Evolutionary conservation across 1,140 invertebrate genomes (phyloP), one percentile per base, ranked within the genome.

Genomic region (Fopius arisanus): DNA sequence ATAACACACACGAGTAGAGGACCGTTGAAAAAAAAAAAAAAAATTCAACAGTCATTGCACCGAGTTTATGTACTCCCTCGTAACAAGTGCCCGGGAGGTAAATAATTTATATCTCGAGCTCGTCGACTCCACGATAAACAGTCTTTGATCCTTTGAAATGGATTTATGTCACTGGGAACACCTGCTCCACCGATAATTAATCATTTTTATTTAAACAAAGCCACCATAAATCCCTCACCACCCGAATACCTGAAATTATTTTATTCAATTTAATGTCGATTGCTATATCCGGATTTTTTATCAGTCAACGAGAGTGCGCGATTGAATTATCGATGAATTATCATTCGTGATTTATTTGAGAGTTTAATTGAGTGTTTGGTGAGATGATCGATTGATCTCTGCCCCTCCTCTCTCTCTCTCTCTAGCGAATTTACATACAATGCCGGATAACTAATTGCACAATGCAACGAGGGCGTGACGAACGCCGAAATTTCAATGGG

Each of bases 371-470:
- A 59, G 23, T 59, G 54, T 59, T 26, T 48, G 43, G 4, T 6
- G 33, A 12, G 43, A 21, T 69, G 66, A 68, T 76, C 70, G 29
- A 70, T 72, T 65, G 70, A 63, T 75, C 71, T 67, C n/a, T 31
- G 68, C 51, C 23, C 23, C 63, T 41, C 43, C 62, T 19, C 40
- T 29, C 21, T 72, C 28, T n/a, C 65, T 54, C n/a, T n/a, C n/a
- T n/a, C n/a, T n/a, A n/a, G 40, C 31, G 1, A 54, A 81, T 82
- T 81, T 80, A 75, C 81, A 81, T 81, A 81, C 81, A 82, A 82
- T 82, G 72, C 75, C 37, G 67, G 66, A 78, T 81, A 70, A 76
- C 79, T 81, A 82, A 81, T 82, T 82, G 77, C 71, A 65, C 77
- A 80, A 79, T n/a, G 29, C 26, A 14, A 9, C 14, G 3, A 21